phyloP scores from a whole-genome alignment of 2,113 vertebrate genomes.

The Silurus meridionalis region DNA sequence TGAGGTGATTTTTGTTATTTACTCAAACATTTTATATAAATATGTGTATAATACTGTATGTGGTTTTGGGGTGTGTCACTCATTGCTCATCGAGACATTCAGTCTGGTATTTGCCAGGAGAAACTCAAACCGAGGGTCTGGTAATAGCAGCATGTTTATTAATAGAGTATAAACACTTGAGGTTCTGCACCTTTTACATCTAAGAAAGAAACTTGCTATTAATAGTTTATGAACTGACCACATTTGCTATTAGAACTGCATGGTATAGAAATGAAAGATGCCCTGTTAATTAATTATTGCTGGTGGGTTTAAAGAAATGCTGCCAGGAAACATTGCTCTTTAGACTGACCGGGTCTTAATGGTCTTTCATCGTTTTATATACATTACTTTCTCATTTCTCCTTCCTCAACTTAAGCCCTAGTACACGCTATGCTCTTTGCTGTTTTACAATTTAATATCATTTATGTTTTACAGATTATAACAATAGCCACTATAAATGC shows the following conservation, averaged over 20 bases:
- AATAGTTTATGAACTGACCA: not conserved
- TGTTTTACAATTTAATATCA: not conserved
- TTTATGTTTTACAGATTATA: not conserved
- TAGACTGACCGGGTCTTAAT: not conserved
- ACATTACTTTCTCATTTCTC: not conserved
- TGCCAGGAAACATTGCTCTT: not conserved
- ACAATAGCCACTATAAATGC: not conserved
- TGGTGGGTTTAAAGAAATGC: not conserved
- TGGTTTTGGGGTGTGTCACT: not conserved
- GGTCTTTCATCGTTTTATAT: not conserved
- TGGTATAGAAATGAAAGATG: not conserved
- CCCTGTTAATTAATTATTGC: not conserved
- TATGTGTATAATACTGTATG: not conserved
- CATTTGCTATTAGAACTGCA: not conserved
- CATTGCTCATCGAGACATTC: not conserved
- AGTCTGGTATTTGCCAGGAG: not conserved
- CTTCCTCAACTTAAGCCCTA: not conserved
- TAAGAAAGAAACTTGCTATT: too few relatives aligned
- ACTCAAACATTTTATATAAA: not conserved
- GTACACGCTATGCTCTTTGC: not conserved
- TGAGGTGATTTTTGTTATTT: not conserved
- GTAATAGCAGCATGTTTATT: not conserved
- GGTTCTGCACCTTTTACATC: not conserved
- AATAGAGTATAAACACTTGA: not conserved
- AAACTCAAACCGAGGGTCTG: slow-evolving; percentile 2